Evolutionary conservation across 1,140 invertebrate genomes (phyloP), one percentile per base, ranked within the genome.

Genomic region (Drosophila busckii): DNA sequence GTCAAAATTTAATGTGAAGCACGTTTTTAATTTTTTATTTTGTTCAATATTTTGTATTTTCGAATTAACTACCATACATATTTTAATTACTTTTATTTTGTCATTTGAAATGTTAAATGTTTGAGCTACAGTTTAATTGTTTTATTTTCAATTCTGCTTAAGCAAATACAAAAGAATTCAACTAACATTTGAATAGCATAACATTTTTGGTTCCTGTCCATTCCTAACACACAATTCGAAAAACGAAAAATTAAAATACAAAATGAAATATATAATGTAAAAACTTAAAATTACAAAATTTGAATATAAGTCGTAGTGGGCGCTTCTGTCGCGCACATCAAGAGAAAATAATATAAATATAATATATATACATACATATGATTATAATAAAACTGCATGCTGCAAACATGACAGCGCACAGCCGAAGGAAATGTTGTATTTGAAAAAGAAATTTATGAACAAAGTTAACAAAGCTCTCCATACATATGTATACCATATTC

Each of bases 101-200:
- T 55, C 46, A 35, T 54, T 31, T 63, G 49, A 58, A 34, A 42
- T 56, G 45, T 62, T 61, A 54, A 70, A 40, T 45, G 28, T 26
- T 68, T 73, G 48, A 61, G 28, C 38, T 46, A 64, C 58, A 54
- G 5, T 31, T 22, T 55, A 54, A 34, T 55, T 56, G 34, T 55
- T 65, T 45, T 62, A 40, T 44, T 28, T 8, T n/a, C 7, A 25
- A 20, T 32, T 69, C 16, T 22, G 7, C 25, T 65, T 40, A 71
- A 58, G 66, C 46, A 42, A 50, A 46, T 48, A 41, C 50, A 54
- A 67, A 50, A 31, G 54, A 70, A 78, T 70, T 70, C 44, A 76
- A 70, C 73, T 80, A 78, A 49, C 58, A 80, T 64, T 63, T 78
- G 71, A 78, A 80, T 78, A 78, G 71, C 56, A 78, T 78, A 78